Conservation (phyloP, 2,113 vertebrate genomes). For the Hippoglossus stenolepis region DNA sequence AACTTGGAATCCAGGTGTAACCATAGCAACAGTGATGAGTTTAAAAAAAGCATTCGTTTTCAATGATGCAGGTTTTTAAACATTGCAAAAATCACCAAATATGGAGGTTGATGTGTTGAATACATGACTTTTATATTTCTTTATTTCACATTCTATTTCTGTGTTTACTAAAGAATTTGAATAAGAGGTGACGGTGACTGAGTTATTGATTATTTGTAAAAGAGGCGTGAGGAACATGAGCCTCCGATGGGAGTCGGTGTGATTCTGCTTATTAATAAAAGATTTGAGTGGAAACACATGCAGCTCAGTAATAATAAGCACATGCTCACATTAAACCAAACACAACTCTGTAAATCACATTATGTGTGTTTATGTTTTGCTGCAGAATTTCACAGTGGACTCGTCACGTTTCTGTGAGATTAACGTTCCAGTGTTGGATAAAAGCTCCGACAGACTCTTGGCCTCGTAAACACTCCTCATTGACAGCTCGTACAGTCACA, state of each 20-base stretch:
- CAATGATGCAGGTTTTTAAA: too few relatives aligned
- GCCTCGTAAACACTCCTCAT: background rate
- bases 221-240: conserved; percentile 20
- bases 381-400: background rate
- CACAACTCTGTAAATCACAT: background rate
- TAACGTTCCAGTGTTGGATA: too few relatives aligned
- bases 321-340: conserved; percentile 4
- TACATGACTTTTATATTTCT: too few relatives aligned
- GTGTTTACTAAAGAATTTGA: too few relatives aligned
- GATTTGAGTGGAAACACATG: conserved; percentile 35
- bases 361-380: background rate
- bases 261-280: conserved; percentile 38
- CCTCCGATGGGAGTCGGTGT: background rate
- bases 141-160: too few relatives aligned
- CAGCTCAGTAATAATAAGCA: conserved; percentile 2
- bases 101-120: too few relatives aligned
- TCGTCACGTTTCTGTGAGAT: background rate
- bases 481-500: conserved; percentile 7
- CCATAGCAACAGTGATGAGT: too few relatives aligned
- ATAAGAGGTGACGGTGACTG: background rate
- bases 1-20: too few relatives aligned
- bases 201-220: conserved; percentile 48
- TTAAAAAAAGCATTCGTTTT: too few relatives aligned
- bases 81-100: too few relatives aligned
- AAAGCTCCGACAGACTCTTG: background rate